These are phyloP conservation scores for Empidonax alnorum DNA, from an alignment of 2,113 vertebrate species.

Conservation along the genomic window DNA sequence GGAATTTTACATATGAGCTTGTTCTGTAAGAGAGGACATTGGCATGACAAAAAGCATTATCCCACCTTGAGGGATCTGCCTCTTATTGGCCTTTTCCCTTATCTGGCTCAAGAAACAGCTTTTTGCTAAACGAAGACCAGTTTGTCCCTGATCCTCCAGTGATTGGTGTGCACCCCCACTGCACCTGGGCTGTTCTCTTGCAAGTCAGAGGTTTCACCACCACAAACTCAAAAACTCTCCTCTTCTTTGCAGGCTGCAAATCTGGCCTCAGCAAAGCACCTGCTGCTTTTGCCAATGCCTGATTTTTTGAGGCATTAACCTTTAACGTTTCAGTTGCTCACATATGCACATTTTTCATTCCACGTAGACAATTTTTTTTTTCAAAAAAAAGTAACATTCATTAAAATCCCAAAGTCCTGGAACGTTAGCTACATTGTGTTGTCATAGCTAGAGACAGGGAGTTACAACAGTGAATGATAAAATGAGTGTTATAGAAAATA, in stretches of 20 bases:
- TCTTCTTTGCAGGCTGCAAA: not conserved
- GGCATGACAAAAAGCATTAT: not conserved
- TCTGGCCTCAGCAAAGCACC: not conserved
- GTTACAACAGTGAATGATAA: not conserved
- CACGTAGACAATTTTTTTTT: too few species aligned
- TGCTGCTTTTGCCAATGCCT: not conserved
- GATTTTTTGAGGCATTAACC: not conserved
- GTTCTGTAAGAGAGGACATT: not conserved
- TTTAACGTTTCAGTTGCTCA: not conserved
- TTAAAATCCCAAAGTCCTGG: not conserved
- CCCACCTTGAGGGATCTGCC: not conserved
- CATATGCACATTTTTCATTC: not conserved
- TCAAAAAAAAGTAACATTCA: not conserved
- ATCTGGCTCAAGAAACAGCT: not conserved
- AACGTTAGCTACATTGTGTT: not conserved
- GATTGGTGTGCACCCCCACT: not conserved
- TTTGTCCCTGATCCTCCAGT: not conserved
- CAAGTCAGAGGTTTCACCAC: not conserved
- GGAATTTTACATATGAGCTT: accelerated
- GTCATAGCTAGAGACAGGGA: not conserved
- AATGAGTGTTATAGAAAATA: not conserved
- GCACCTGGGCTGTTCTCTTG: not conserved
- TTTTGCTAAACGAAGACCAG: accelerated
- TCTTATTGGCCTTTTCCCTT: not conserved
- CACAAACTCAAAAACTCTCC: not conserved